These are phyloP conservation scores for Platycnemis pennipes DNA, from an alignment of 2,888 invertebrate species.

Conservation along the genomic window DNA sequence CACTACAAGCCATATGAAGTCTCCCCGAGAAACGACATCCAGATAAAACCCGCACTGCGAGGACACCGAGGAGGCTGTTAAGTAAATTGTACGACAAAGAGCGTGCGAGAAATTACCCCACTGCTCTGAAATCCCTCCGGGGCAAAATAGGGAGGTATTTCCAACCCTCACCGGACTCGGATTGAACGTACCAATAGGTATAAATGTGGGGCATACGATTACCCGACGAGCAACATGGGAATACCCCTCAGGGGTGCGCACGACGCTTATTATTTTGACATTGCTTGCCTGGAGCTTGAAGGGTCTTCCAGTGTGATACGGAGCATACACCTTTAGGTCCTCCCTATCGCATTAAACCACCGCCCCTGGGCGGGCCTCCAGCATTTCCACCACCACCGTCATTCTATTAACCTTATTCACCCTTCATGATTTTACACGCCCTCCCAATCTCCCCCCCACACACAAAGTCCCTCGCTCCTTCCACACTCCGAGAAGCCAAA, in stretches of 20 bases:
- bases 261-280: slow-evolving; percentile 7
- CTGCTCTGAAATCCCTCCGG: background rate
- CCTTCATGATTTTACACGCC: background rate
- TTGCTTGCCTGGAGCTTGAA: slow-evolving; percentile 23
- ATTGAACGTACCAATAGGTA: background rate
- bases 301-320: background rate
- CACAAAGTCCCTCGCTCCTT: background rate
- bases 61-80: background rate
- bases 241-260: background rate
- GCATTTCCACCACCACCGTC: background rate
- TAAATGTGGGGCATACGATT: background rate
- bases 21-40: background rate
- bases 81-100: background rate
- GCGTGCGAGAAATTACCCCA: slow-evolving; percentile 8
- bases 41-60: background rate
- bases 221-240: background rate
- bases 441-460: background rate
- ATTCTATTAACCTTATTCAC: slow-evolving; percentile 39
- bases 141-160: background rate
- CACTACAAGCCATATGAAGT: background rate
- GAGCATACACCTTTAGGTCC: background rate
- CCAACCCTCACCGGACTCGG: background rate
- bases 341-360: background rate
- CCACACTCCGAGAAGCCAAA: background rate
- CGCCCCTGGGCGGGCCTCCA: background rate